A percentile compares a stretch with the other conserved stretches of the same genome.
phyloP scores from a whole-genome alignment of 2,888 invertebrate species.

The Urechis unicinctus region DNA sequence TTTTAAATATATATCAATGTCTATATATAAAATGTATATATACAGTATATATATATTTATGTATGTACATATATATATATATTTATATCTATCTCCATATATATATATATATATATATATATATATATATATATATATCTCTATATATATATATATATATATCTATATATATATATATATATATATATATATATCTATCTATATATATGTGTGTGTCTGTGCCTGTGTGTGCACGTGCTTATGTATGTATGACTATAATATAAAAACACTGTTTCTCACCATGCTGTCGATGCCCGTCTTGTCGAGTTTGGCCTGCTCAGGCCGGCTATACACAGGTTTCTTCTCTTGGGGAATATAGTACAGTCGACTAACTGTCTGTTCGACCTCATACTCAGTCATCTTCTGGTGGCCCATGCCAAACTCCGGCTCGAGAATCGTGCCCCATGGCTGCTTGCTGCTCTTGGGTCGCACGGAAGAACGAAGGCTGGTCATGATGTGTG shows the following conservation, averaged over 20 bases:
- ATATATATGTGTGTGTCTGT: not conserved
- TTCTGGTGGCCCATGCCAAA: conserved; percentile 46
- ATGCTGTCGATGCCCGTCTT: conserved; percentile 7
- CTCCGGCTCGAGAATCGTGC: conserved; percentile 45
- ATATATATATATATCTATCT: not conserved
- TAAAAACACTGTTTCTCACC: conserved; percentile 9
- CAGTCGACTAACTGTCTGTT: conserved; percentile 39
- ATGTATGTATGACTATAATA: not conserved
- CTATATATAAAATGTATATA: not conserved
- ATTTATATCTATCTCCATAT: not conserved
- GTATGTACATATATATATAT: not conserved
- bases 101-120: conserved; percentile 2
- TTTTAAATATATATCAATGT: too few species aligned
- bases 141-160: too few species aligned
- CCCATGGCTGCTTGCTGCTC: conserved; percentile 43
- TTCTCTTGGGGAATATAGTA: conserved; percentile 24
- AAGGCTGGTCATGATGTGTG: conserved; percentile 14
- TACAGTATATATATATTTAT: not conserved
- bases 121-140: not conserved
- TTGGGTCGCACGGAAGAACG: conserved; percentile 41
- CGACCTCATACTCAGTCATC: conserved; percentile 43
- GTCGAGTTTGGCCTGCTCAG: conserved; percentile 3
- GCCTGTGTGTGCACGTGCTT: not conserved
- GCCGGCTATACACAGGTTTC: conserved; percentile 1
- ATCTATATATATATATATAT: too few species aligned